phyloP scores from a whole-genome alignment of 1,140 invertebrate genomes.

The Stratiolaelaps scimitus region DNA sequence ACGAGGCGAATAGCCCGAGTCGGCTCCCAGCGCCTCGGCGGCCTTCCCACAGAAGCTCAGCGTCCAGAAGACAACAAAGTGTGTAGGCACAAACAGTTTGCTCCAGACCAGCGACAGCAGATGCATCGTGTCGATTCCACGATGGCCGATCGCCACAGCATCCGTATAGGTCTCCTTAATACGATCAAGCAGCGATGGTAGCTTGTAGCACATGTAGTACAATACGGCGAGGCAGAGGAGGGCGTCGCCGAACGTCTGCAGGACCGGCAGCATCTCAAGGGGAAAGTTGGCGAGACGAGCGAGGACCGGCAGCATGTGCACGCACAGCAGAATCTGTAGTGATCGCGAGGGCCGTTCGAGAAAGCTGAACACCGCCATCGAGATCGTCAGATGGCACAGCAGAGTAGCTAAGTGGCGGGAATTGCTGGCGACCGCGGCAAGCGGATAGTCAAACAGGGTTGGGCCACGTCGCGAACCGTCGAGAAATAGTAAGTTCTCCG shows the following conservation, averaged over 20 bases:
- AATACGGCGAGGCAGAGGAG: constrained; percentile 43
- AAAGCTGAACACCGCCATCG: constrained; percentile 42
- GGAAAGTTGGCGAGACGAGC: constrained; percentile 44
- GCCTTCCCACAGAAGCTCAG: constrained; percentile 42
- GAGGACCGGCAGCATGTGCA: constrained; percentile 45
- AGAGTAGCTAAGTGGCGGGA: constrained; percentile 41
- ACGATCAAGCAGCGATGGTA: constrained; percentile 42
- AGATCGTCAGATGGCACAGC: constrained; percentile 42
- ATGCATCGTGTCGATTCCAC: constrained; percentile 41
- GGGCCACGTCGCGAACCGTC: too few relatives aligned
- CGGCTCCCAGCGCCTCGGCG: constrained; percentile 36
- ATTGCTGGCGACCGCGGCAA: constrained; percentile 37
- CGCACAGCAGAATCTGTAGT: constrained; percentile 40
- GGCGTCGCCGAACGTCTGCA: constrained; percentile 45
- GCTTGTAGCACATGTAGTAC: constrained; percentile 44
- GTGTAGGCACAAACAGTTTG: constrained; percentile 43
- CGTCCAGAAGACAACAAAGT: constrained; percentile 46
- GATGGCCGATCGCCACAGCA: constrained; percentile 36
- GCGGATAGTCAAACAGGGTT: constrained; percentile 28
- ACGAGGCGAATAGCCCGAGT: constrained; percentile 39
- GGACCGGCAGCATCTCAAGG: constrained; percentile 41
- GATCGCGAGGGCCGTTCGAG: constrained; percentile 43
- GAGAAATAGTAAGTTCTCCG: constrained; percentile 34
- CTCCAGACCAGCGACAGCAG: constrained; percentile 42
- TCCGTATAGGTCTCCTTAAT: constrained; percentile 39